A percentile compares a stretch with the other conserved stretches of the same genome.
phyloP scores from a whole-genome alignment of 2,113 vertebrate genomes.

The Cavia aperea region DNA sequence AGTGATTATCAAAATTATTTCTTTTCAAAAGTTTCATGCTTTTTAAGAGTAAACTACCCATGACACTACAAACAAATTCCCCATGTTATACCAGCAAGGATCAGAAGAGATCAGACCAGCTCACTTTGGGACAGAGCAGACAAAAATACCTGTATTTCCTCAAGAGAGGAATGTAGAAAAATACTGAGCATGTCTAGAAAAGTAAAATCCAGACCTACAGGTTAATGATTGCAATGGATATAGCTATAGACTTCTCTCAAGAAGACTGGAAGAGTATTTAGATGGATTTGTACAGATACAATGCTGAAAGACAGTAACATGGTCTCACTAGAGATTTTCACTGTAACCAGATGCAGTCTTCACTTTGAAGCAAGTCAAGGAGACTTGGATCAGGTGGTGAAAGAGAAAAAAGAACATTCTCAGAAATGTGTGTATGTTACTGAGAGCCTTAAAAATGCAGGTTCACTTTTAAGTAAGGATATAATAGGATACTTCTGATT shows the following conservation, averaged over 20 bases:
- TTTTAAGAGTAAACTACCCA: neutral
- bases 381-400: neutral
- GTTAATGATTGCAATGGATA: neutral
- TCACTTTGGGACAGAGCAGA: neutral
- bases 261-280: neutral
- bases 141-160: neutral
- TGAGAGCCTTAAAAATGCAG: neutral
- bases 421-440: neutral
- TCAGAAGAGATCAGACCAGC: neutral
- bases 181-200: neutral
- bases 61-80: constrained; percentile 5
- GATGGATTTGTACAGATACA: neutral
- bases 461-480: constrained; percentile 6
- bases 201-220: neutral
- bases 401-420: neutral
- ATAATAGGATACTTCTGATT: neutral
- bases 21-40: neutral
- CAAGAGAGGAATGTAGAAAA: neutral
- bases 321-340: neutral
- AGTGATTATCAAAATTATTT: neutral
- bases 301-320: neutral
- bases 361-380: neutral
- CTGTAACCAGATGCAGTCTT: neutral
- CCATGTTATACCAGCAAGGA: neutral
- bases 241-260: neutral